phyloP scores from a whole-genome alignment of 2,888 invertebrate genomes.

The Lasius platythorax region DNA sequence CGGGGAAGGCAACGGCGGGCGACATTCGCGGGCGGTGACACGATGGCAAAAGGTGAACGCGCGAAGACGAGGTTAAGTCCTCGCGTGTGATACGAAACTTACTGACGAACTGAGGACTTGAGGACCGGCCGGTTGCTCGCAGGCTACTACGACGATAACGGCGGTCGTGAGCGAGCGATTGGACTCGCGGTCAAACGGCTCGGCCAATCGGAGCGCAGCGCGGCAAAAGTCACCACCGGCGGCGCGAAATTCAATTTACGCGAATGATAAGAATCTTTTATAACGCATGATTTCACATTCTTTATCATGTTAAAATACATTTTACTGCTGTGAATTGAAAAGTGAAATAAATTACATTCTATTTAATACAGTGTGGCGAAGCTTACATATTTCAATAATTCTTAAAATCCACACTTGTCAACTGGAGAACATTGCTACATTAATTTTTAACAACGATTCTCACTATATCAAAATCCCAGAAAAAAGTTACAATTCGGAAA shows the following conservation, averaged over 20 bases:
- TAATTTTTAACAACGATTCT: neutral
- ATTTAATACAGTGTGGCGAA: neutral
- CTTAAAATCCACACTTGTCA: neutral
- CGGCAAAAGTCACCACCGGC: conserved; percentile 42
- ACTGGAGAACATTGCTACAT: neutral
- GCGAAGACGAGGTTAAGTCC: conserved; percentile 25
- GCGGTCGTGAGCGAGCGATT: conserved; percentile 54
- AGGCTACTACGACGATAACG: conserved; percentile 69
- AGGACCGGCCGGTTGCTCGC: conserved; percentile 58
- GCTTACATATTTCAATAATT: neutral
- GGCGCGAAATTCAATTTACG: conserved; percentile 4
- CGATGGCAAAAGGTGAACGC: neutral
- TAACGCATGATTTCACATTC: neutral
- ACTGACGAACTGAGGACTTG: neutral
- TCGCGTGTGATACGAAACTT: neutral
- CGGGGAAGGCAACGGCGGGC: neutral
- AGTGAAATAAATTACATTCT: neutral
- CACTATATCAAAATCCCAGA: neutral
- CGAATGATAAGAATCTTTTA: neutral
- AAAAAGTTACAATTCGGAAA: neutral
- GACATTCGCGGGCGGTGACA: neutral
- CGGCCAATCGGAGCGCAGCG: conserved; percentile 56
- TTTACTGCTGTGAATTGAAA: neutral
- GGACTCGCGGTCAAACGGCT: conserved; percentile 53
- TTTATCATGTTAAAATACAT: neutral